Conservation (phyloP, 2,113 vertebrate genomes). For the Clarias magur region DNA sequence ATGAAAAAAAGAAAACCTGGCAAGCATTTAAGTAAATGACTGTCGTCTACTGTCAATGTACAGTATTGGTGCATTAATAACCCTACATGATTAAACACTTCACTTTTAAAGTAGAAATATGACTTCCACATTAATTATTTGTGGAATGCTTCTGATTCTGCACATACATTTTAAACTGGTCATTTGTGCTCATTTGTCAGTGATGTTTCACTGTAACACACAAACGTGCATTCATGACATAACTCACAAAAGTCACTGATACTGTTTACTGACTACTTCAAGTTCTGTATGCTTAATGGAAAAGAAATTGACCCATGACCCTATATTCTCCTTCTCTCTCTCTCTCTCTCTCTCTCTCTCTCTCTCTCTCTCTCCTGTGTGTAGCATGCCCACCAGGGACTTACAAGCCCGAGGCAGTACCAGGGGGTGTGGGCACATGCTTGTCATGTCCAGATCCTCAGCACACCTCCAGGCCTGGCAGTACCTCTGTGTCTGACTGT, state of each 20-base stretch:
- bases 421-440: conserved; percentile 88
- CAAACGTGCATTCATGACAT: neutral
- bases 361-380: neutral
- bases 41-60: neutral
- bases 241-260: neutral
- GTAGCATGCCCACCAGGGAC: conserved; percentile 91
- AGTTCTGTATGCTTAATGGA: neutral
- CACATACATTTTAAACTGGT: too few relatives aligned
- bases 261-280: neutral
- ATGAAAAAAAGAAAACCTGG: neutral
- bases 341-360: conserved; percentile 7
- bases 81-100: neutral
- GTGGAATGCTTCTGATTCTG: neutral
- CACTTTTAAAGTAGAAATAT: neutral
- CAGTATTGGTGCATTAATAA: neutral
- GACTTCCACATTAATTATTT: neutral
- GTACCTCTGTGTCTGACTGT: conserved; percentile 84
- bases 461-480: conserved; percentile 87
- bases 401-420: conserved; percentile 86
- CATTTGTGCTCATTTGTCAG: neutral
- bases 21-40: neutral
- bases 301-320: neutral
- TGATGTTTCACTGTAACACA: neutral
- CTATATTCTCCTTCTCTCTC: neutral
- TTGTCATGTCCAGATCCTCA: conserved; percentile 80